Evolutionary conservation across 2,888 invertebrate species (phyloP), one percentile per base, ranked within the genome.

Genomic region (Rhamphomyia laevipes): DNA sequence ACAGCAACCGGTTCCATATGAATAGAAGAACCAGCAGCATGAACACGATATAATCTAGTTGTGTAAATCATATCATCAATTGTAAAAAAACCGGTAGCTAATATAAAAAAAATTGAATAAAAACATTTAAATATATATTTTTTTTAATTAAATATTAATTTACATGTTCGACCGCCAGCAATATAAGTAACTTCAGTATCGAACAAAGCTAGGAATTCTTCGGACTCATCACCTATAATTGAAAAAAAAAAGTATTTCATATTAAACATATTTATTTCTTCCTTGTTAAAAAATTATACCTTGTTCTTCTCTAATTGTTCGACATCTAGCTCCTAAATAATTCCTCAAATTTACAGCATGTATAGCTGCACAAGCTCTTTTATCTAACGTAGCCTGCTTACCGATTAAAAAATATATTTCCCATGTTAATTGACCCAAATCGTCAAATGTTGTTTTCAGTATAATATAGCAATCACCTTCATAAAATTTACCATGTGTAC

Each of bases 361-460:
- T 68, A 99, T 99, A 5, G 99, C 71, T 12, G 71, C 68, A 51
- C 71, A 70, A 12, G 71, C 71, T 7, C 69, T 59, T 51, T 71
- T 71, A 45, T 71, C 77, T 73, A 95, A 87, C 12, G 95, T 85
- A 3, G 95, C 89, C 63, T 91, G 86, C 53, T 86, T 88, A 31
- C 99, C 99, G 61, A 99, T 99, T 99, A 97, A 99, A 71, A 96
- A 99, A 73, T 86, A 99, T 62, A 99, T 99, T 60, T 92, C 86
- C 93, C 97, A 97, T 48, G 80, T 78, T 7, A 96, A 72, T 49
- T 86, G 86, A 12, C 89, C 85, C 59, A 83, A 78, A 46, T 90
- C 89, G 63, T 93, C 93, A 37, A 85, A 70, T 37, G 75, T 77
- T 0, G 96, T 96, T 71, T 93, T 91, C 50, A 97, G 71, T 43